Base-by-base conservation (phyloP, 2,113 vertebrate genomes). In the Phaethon lepturus region DNA sequence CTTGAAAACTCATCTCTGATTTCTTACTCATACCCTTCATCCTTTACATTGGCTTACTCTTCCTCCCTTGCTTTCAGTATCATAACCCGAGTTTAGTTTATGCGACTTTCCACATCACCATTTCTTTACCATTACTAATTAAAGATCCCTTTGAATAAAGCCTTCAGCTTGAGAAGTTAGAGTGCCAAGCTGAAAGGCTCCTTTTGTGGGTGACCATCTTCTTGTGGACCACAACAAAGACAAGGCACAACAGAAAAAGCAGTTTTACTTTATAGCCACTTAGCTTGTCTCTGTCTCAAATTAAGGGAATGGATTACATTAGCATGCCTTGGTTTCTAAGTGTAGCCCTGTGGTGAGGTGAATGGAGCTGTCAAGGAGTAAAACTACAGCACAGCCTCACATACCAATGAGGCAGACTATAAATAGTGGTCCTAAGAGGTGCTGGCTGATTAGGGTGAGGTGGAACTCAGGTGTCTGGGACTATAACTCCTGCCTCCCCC, bases 111-210 rank as follows among this genome's bases (percentile, higher is more conserved):
- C 47, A 81, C 42, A 73, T n/a, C 13, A 73, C 26, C 12, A 10
- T 96, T 94, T 94, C 50, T 86, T 90, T 94, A 66, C 55, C 88
- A 13, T 50, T 81, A 67, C 58, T 90, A 90, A 86, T 96, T 90
- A 89, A 88, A 94, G 55, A 66, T 60, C 40, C 9, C 5, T 78
- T 23, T 92, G 74, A 95, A 78, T 88, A 88, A 95, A 79, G 35
- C 40, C 40, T 50, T 55, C 56, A 79, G 52, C 66, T 68, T 88
- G 81, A 95, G 79, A 40, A 88, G 68, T 50, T 87, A 62, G 56
- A 93, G 40, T 68, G 52, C 40, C 26, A 4, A 8, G 86, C 63
- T 83, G 71, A 95, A 90, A 79, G 40, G 75, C 40, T 29, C 29
- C 71, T 86, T 90, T 93, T 92, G 58, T 90, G 56, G 13, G 6